Evolutionary conservation across 1,140 invertebrate genomes (phyloP), one percentile per base, ranked within the genome.

Genomic region (Formica exsecta): DNA sequence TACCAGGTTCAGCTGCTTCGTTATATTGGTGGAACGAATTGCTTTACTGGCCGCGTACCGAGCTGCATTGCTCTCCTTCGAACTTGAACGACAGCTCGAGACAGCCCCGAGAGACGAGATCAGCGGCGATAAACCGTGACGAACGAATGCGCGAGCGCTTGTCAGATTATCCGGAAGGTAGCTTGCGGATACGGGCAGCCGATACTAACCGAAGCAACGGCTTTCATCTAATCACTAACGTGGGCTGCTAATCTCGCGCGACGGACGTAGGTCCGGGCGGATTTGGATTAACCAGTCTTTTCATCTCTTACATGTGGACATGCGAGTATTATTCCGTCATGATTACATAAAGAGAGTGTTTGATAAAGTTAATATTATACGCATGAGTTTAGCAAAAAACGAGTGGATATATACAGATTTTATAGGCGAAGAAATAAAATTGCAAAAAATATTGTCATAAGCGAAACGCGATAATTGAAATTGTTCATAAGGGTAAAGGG

Each of bases 161-260:
- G 85, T 86, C 76, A 79, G 73, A 74, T 81, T 89, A 90, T 87
- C 88, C 85, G 88, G 85, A 90, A 89, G 88, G 84, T 61, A 66
- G 84, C 74, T 88, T 22, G 85, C 74, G 85, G 75, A 74, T 86
- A 74, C 51, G 32, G 76, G 66, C 75, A 38, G 51, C 48, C 57
- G 22, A 85, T 51, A 54, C 44, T 83, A 88, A 77, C 64, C 61
- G 41, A 38, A 70, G 79, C 68, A 80, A 89, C 87, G 59, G 84
- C 54, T 74, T 59, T 76, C 70, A 48, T 41, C 36, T 65, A 83
- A 83, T 74, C 79, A 44, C 79, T 83, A 83, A 83, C 68, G 79
- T 61, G 79, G 79, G 68, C 68, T 11, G 79, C 79, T 83, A 83
- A 83, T 83, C 79, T 83, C n/a, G 68, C 54, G 68, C 79, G 68